These are phyloP conservation scores for Progne subis DNA, from an alignment of 2,113 vertebrate species.

Conservation along the genomic window DNA sequence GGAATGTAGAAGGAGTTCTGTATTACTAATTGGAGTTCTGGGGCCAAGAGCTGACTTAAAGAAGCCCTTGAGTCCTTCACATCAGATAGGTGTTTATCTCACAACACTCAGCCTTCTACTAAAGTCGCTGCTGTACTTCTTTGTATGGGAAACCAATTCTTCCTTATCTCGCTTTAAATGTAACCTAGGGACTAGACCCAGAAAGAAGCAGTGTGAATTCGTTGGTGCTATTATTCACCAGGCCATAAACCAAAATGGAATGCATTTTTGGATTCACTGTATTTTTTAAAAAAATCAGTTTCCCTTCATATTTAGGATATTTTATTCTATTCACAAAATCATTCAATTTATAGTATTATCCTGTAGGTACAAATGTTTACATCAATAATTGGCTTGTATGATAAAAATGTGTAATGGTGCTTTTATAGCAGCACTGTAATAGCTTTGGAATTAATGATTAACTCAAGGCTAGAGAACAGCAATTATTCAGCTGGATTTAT, in stretches of 20 bases:
- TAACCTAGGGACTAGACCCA: neutral
- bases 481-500: neutral
- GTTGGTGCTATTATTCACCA: neutral
- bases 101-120: neutral
- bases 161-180: neutral
- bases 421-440: neutral
- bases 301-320: neutral
- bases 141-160: neutral
- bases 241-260: neutral
- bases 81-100: accelerated
- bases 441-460: neutral
- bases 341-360: neutral
- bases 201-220: neutral
- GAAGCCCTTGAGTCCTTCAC: neutral
- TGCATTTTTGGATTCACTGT: neutral
- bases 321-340: neutral
- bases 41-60: neutral
- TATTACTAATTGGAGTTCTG: neutral
- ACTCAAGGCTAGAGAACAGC: neutral
- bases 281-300: neutral
- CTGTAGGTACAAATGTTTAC: neutral
- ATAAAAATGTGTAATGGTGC: neutral
- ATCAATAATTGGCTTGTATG: neutral
- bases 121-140: neutral
- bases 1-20: neutral